These are phyloP conservation scores for Butastur rufipennis DNA, from an alignment of 2,113 vertebrate species.

Conservation along the genomic window DNA sequence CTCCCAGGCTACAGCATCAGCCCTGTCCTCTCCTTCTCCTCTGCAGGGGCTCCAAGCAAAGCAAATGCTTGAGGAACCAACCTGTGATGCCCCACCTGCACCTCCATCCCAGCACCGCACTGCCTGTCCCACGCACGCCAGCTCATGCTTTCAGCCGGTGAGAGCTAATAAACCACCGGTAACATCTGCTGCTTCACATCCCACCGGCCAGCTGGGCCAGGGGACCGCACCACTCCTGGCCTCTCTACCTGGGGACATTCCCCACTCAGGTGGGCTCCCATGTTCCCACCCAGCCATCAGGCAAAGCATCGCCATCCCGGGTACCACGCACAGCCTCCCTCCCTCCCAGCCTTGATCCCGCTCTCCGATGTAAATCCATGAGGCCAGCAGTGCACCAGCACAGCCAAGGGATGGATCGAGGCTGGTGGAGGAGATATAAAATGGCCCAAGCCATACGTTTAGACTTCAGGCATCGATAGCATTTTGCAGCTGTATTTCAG, in stretches of 20 bases:
- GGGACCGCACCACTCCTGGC: neutral
- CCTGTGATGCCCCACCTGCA: neutral
- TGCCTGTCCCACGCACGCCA: neutral
- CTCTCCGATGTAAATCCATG: fast-evolving
- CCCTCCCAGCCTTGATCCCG: neutral
- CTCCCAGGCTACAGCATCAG: neutral
- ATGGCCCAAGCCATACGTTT: neutral
- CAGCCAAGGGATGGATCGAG: neutral
- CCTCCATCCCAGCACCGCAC: fast-evolving
- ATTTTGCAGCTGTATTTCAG: neutral
- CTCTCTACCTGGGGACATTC: neutral
- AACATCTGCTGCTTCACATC: neutral
- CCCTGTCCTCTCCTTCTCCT: neutral
- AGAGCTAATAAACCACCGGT: neutral
- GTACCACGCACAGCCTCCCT: neutral
- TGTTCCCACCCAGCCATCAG: neutral
- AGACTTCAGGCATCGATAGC: neutral
- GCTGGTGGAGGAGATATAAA: neutral
- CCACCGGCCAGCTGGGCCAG: neutral
- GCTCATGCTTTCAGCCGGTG: fast-evolving
- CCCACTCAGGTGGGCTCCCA: neutral
- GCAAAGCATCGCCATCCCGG: neutral
- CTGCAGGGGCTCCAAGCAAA: neutral
- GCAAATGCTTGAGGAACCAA: neutral
- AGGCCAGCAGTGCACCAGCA: neutral